Percentiles rank a stretch among this genome's conserved stretches.
These are phyloP conservation scores for Heliconius melpomene DNA, from an alignment of 1,140 invertebrate species.

Conservation along the genomic window DNA sequence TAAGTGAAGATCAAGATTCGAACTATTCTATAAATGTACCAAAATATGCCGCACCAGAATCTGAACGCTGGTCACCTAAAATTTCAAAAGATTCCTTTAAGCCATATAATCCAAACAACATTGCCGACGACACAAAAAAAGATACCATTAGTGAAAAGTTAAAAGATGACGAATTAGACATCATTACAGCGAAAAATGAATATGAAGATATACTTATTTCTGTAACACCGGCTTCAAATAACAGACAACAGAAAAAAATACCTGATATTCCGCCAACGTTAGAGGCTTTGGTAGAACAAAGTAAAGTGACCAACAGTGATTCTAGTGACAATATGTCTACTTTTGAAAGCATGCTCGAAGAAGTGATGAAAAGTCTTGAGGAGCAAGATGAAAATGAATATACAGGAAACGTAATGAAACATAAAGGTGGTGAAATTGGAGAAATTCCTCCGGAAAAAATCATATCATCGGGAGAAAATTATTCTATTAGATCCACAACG, in stretches of 20 bases:
- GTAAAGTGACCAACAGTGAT: conserved; percentile 66
- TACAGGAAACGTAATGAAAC: conserved; percentile 74
- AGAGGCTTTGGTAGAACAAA: conserved; percentile 73
- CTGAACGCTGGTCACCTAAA: conserved; percentile 85
- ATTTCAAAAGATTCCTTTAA: conserved; percentile 82
- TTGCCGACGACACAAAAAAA: conserved; percentile 66
- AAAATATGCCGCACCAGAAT: conserved; percentile 70
- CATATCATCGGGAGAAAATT: conserved; percentile 64
- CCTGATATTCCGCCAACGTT: conserved; percentile 73
- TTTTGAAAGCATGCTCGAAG: conserved; percentile 79
- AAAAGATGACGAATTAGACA: conserved; percentile 66
- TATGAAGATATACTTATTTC: conserved; percentile 76
- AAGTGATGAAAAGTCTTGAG: conserved; percentile 80
- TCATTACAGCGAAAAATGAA: conserved; percentile 76
- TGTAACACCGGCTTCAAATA: conserved; percentile 75
- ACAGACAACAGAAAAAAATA: conserved; percentile 64
- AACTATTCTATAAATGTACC: conserved; percentile 77
- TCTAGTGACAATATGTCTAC: conserved; percentile 65
- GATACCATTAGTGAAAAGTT: conserved; percentile 50
- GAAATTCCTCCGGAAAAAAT: conserved; percentile 77
- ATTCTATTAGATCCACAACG: conserved; percentile 50
- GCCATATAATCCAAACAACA: conserved; percentile 80
- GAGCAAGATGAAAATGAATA: conserved; percentile 80
- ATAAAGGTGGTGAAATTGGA: conserved; percentile 79
- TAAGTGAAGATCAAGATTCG: conserved; percentile 73